These are phyloP conservation scores for Etheostoma cragini DNA, from an alignment of 2,113 vertebrate genomes.

Conservation along the genomic window DNA sequence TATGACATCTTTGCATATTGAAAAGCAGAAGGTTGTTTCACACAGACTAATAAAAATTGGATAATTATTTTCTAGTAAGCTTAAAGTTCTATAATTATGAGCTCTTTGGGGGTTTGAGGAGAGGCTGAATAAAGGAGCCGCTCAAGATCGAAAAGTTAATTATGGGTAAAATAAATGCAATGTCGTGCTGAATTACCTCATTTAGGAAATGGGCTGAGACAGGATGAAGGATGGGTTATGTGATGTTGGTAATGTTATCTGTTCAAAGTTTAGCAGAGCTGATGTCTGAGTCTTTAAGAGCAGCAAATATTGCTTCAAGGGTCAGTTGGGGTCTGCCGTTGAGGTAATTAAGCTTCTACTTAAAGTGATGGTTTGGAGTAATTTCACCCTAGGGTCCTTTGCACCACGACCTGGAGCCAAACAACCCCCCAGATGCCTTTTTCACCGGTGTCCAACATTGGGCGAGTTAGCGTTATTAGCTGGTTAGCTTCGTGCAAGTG, in stretches of 20 bases:
- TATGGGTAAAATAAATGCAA: constrained; percentile 38
- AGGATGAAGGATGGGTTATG: constrained; percentile 35
- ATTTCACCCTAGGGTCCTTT: too few relatives aligned
- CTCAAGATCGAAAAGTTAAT: constrained; percentile 11
- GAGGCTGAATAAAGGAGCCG: constrained; percentile 8
- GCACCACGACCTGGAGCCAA: too few relatives aligned
- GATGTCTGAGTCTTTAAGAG: constrained; percentile 9
- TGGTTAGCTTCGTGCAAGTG: too few relatives aligned
- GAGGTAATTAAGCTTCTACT: background rate
- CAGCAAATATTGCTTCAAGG: constrained; percentile 21
- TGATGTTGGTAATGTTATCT: constrained; percentile 35
- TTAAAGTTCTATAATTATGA: background rate
- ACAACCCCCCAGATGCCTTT: too few relatives aligned
- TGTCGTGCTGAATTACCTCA: constrained; percentile 36
- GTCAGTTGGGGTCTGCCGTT: background rate
- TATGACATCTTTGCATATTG: background rate
- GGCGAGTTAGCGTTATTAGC: too few relatives aligned
- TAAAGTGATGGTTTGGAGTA: background rate
- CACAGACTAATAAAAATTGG: background rate
- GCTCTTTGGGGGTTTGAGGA: background rate
- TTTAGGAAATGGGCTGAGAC: constrained; percentile 45
- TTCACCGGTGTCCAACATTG: too few relatives aligned
- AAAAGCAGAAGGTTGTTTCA: background rate
- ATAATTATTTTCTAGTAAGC: background rate
- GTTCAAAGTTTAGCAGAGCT: constrained; percentile 30